Conservation (phyloP, 2,113 vertebrate genomes). For the Bettongia penicillata region DNA sequence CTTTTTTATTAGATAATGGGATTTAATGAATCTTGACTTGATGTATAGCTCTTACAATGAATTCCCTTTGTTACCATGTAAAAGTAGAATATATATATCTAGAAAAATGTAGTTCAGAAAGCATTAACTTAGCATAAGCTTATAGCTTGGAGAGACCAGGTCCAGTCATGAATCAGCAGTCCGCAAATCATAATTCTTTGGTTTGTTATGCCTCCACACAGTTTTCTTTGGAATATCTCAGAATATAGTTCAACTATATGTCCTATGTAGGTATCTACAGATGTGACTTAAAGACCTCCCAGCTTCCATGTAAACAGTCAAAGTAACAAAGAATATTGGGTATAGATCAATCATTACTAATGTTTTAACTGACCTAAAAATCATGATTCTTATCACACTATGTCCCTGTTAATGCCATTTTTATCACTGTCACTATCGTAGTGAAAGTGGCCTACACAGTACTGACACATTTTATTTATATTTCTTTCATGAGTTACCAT, state of each 20-base stretch:
- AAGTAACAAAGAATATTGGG: background rate
- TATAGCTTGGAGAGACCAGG: background rate
- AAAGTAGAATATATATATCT: background rate
- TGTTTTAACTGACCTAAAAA: background rate
- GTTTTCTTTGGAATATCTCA: background rate
- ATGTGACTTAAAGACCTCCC: background rate
- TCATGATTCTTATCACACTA: background rate
- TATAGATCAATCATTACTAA: background rate
- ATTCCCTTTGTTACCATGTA: background rate
- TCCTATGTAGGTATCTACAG: background rate
- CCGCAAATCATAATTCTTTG: background rate
- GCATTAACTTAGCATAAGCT: background rate
- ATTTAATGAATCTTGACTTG: background rate
- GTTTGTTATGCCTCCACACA: background rate
- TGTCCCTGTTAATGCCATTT: background rate
- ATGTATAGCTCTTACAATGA: background rate
- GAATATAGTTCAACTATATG: background rate
- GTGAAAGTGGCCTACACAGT: background rate
- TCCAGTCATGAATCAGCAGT: background rate
- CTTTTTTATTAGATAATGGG: background rate
- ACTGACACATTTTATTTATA: background rate
- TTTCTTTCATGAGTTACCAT: background rate
- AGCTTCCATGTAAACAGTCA: background rate
- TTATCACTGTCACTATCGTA: background rate
- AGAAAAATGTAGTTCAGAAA: background rate